phyloP scores from a whole-genome alignment of 2,797 vertebrate species.

The Uromys caudimaculatus region DNA sequence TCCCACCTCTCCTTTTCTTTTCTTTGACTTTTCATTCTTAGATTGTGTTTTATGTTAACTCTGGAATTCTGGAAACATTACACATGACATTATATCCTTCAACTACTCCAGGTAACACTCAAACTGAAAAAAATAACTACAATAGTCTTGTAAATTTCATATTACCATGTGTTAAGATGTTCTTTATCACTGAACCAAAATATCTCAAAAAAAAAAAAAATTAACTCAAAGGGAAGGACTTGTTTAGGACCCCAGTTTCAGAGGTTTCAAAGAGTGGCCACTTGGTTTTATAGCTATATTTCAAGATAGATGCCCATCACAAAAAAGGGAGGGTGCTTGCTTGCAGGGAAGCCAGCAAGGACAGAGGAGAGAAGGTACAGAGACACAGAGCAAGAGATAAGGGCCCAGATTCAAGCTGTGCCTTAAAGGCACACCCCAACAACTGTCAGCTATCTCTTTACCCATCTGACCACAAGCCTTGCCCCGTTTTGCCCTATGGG shows the following conservation, averaged over 20 bases:
- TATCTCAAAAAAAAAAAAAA: background rate
- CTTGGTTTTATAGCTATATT: background rate
- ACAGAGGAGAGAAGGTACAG: background rate
- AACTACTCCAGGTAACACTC: background rate
- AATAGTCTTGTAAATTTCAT: background rate
- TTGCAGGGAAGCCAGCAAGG: background rate
- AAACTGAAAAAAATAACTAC: background rate
- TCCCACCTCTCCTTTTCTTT: background rate
- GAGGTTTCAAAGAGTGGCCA: background rate
- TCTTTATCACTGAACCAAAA: background rate
- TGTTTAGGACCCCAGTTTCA: background rate
- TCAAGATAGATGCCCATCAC: background rate
- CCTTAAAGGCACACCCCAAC: background rate
- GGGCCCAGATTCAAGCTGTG: background rate
- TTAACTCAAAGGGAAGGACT: background rate
- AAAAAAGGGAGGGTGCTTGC: background rate
- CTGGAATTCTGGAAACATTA: background rate
- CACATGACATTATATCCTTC: background rate
- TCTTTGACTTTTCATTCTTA: background rate
- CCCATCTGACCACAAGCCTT: background rate
- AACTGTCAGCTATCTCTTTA: background rate
- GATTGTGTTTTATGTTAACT: background rate
- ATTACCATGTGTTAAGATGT: background rate
- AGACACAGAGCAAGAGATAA: background rate
- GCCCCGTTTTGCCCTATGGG: background rate